These are phyloP conservation scores for Ophion ellenae DNA, from an alignment of 2,888 invertebrate species.

Conservation along the genomic window DNA sequence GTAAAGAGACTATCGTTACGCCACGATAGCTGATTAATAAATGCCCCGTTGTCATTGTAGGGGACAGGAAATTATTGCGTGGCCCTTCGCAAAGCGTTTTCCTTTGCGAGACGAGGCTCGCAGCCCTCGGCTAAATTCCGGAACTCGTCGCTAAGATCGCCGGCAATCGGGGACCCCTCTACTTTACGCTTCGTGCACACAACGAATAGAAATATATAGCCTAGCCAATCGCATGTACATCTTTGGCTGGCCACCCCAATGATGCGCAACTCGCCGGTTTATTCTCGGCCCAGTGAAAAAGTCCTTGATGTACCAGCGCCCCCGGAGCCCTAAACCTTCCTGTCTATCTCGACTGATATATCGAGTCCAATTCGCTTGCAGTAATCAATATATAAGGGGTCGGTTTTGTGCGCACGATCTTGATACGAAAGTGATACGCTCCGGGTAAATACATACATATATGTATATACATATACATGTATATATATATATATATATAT, in stretches of 20 bases:
- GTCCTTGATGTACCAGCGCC: conserved; percentile 35
- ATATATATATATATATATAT: too few species aligned
- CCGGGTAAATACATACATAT: not conserved
- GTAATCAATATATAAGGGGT: conserved; percentile 49
- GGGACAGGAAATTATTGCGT: not conserved
- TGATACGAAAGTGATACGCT: conserved; percentile 36
- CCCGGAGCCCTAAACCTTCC: conserved; percentile 23
- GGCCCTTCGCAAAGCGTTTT: not conserved
- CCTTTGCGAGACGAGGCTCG: not conserved
- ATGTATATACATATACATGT: too few species aligned
- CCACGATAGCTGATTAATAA: not conserved
- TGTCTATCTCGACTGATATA: conserved; percentile 47
- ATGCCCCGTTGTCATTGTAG: not conserved
- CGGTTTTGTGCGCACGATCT: conserved; percentile 18
- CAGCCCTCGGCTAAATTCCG: conserved; percentile 13
- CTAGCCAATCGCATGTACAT: not conserved
- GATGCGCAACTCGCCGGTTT: conserved; percentile 47
- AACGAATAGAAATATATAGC: conserved; percentile 27
- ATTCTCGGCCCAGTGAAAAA: conserved; percentile 32
- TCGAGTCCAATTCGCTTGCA: conserved; percentile 47
- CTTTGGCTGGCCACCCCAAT: conserved; percentile 20
- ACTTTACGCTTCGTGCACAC: conserved; percentile 47
- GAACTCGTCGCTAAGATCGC: conserved; percentile 61
- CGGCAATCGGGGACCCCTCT: conserved; percentile 9
- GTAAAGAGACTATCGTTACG: conserved; percentile 3